Conservation (phyloP, 2,888 invertebrate genomes). For the Perizoma flavofasciatum region DNA sequence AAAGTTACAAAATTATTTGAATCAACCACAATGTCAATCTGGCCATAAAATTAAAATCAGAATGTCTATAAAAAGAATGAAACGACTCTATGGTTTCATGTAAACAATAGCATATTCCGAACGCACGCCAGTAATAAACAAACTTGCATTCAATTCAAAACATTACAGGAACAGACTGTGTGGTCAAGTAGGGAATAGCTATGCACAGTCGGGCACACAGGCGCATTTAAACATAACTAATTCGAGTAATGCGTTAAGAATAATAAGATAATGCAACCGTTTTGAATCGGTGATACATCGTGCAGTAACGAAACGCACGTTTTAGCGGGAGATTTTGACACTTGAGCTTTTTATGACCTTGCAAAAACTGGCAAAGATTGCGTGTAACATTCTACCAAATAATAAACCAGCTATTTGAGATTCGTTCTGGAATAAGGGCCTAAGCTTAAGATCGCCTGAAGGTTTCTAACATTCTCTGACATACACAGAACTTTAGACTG, state of each 20-base stretch:
- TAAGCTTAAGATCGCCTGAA: too few relatives aligned
- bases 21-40: constrained; percentile 34
- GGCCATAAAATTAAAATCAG: constrained; percentile 33
- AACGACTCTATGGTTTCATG: constrained; percentile 45
- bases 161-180: constrained; percentile 66
- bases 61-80: constrained; percentile 31
- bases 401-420: not conserved
- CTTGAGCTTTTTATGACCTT: constrained; percentile 13
- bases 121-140: constrained; percentile 60
- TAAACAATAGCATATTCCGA: constrained; percentile 60
- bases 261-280: constrained; percentile 33
- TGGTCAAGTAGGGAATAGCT: constrained; percentile 67
- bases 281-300: constrained; percentile 46
- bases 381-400: not conserved
- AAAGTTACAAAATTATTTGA: constrained; percentile 13
- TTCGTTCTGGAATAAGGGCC: not conserved
- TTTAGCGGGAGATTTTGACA: constrained; percentile 50
- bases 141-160: constrained; percentile 63
- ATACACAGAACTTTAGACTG: too few relatives aligned
- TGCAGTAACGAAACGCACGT: constrained; percentile 47
- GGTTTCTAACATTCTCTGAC: too few relatives aligned
- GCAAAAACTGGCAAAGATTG: not conserved
- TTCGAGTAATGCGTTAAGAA: constrained; percentile 58
- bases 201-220: constrained; percentile 53
- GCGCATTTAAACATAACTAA: constrained; percentile 69